Evolutionary conservation across 2,797 vertebrate species (phyloP).

Genomic region (Cynopterus sphinx): DNA sequence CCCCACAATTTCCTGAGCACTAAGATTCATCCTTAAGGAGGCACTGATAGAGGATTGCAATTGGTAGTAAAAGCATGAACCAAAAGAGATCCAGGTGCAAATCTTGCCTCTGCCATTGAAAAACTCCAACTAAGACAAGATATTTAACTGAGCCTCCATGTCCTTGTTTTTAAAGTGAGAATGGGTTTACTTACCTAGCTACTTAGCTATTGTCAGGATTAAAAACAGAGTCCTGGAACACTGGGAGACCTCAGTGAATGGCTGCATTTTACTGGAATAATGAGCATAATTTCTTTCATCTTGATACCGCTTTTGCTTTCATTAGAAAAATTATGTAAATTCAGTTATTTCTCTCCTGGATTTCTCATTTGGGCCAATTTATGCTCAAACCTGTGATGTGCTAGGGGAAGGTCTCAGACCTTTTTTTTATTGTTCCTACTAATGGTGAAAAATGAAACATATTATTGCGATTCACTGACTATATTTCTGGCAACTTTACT

Average conservation of each 20-base stretch:
- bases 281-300: not conserved
- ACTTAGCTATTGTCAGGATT: not conserved
- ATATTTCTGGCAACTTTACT: not conserved
- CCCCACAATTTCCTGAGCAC: not conserved
- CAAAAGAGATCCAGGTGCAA: not conserved
- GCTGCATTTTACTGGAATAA: not conserved
- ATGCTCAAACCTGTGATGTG: not conserved
- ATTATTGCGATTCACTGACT: conserved; percentile 35
- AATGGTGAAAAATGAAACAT: not conserved
- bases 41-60: not conserved
- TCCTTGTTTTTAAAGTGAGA: not conserved
- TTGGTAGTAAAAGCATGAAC: not conserved
- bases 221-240: not conserved
- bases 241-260: not conserved
- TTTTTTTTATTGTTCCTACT: not conserved
- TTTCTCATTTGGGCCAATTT: not conserved
- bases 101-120: not conserved
- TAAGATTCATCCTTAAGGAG: not conserved
- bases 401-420: not conserved
- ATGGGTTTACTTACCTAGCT: not conserved
- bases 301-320: not conserved
- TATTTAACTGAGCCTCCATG: not conserved
- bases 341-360: conserved; percentile 3
- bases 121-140: not conserved
- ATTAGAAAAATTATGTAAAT: not conserved